Percentiles rank a stretch among this genome's conserved stretches.
phyloP scores from a whole-genome alignment of 1,140 invertebrate species.

The Apocrypta bakeri region DNA sequence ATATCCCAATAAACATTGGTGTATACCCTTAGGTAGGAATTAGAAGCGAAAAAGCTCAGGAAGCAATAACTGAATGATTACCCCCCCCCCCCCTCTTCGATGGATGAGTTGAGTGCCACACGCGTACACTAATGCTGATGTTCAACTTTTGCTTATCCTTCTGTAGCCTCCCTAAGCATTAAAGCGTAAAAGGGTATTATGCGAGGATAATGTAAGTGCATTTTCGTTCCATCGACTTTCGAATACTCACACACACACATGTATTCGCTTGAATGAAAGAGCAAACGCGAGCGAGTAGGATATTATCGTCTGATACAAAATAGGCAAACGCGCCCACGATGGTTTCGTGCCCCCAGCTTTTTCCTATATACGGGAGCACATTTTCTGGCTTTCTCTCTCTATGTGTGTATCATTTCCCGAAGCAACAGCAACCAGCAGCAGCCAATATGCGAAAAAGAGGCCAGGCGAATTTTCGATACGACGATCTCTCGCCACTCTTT shows the following conservation, averaged over 20 bases:
- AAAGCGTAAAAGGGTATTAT: constrained; percentile 32
- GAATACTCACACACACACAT: neutral
- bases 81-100: no score
- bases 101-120: neutral
- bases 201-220: constrained; percentile 38
- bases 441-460: constrained; percentile 5
- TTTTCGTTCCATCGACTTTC: constrained; percentile 46
- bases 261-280: constrained; percentile 6
- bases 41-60: neutral
- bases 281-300: neutral
- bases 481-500: neutral
- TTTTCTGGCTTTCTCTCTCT: neutral
- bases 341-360: neutral
- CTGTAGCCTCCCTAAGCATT: neutral
- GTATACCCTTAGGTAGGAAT: no score
- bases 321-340: neutral
- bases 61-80: constrained; percentile 27
- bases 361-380: no score
- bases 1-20: no score
- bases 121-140: constrained; percentile 14
- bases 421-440: neutral
- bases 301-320: constrained; percentile 26
- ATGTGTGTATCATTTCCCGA: neutral
- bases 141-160: constrained; percentile 21
- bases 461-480: constrained; percentile 8